Percentiles rank a stretch among this genome's conserved stretches.
These are phyloP conservation scores for Oxycera nigricornis DNA, from an alignment of 2,888 invertebrate genomes.

Conservation along the genomic window DNA sequence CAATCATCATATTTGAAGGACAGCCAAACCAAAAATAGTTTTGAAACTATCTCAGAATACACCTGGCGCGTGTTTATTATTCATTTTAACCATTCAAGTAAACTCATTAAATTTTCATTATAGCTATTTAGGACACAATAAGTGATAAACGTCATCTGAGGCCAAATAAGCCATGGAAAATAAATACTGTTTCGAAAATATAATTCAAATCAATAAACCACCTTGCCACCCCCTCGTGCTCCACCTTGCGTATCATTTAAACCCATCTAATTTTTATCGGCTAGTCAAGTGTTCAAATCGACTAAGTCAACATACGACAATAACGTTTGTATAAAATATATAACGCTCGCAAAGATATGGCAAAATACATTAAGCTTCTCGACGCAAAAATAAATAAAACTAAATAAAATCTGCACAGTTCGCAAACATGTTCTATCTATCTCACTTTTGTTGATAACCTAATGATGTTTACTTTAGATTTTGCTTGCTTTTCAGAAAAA, in stretches of 20 bases:
- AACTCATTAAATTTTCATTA: too few species aligned
- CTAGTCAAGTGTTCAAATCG: not conserved
- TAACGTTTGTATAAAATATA: not conserved
- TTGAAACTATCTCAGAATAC: too few species aligned
- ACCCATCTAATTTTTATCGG: too few species aligned
- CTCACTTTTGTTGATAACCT: constrained; percentile 6
- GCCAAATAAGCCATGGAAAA: too few species aligned
- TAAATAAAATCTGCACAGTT: not conserved
- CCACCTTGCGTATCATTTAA: not conserved
- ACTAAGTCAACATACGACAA: not conserved
- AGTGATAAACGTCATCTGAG: too few species aligned
- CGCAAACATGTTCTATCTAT: not conserved
- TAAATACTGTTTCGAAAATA: too few species aligned
- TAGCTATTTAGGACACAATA: too few species aligned
- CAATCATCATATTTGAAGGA: too few species aligned
- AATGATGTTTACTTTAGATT: constrained; percentile 1
- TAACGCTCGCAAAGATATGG: too few species aligned
- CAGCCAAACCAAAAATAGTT: too few species aligned
- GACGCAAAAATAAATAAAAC: not conserved
- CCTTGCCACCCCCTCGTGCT: not conserved
- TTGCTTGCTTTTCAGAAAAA: not conserved
- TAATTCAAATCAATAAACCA: not conserved
- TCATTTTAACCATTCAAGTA: too few species aligned
- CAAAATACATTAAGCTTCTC: not conserved
- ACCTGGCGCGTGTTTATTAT: too few species aligned